phyloP scores from a whole-genome alignment of 2,797 vertebrate species.

The Pseudomugil tenellus region DNA sequence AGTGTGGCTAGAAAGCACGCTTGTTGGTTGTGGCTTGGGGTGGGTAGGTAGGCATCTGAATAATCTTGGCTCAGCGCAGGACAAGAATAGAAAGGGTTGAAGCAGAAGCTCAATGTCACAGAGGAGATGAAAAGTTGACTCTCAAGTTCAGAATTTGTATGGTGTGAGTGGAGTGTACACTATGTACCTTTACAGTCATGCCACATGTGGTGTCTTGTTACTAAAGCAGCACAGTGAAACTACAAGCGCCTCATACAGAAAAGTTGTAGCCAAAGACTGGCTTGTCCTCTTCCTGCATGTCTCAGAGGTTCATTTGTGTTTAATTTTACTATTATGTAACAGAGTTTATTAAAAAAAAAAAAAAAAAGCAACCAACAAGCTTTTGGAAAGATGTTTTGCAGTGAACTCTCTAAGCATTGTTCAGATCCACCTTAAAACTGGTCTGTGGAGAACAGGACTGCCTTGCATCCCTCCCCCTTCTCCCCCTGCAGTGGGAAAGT shows the following conservation, averaged over 20 bases:
- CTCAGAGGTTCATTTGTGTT: conserved; percentile 2
- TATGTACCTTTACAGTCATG: conserved; percentile 12
- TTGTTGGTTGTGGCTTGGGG: conserved; percentile 39
- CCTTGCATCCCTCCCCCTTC: conserved; percentile 54
- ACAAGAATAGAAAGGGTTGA: conserved; percentile 72
- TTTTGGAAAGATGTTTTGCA: conserved; percentile 44
- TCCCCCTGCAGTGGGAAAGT: conserved; percentile 82
- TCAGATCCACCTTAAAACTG: conserved; percentile 81
- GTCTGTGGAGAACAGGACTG: conserved; percentile 46
- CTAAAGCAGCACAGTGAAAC: conserved; percentile 1
- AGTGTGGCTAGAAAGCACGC: conserved; percentile 33
- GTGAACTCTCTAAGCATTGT: conserved; percentile 37
- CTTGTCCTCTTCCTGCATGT: conserved; percentile 6
- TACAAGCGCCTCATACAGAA: neutral
- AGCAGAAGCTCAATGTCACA: conserved; percentile 74
- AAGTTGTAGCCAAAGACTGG: neutral
- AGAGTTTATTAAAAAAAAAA: conserved; percentile 29
- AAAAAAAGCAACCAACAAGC: conserved; percentile 20
- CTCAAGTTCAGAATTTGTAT: conserved; percentile 57
- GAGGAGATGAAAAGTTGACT: conserved; percentile 55
- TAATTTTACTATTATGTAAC: conserved; percentile 54
- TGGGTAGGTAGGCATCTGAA: conserved; percentile 60
- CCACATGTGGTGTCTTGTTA: conserved; percentile 13
- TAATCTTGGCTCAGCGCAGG: conserved; percentile 66
- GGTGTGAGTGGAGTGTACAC: conserved; percentile 36